A percentile compares a stretch with the other conserved stretches of the same genome.
Conservation (phyloP, 1,140 invertebrate species). For the Ooceraea biroi region DNA sequence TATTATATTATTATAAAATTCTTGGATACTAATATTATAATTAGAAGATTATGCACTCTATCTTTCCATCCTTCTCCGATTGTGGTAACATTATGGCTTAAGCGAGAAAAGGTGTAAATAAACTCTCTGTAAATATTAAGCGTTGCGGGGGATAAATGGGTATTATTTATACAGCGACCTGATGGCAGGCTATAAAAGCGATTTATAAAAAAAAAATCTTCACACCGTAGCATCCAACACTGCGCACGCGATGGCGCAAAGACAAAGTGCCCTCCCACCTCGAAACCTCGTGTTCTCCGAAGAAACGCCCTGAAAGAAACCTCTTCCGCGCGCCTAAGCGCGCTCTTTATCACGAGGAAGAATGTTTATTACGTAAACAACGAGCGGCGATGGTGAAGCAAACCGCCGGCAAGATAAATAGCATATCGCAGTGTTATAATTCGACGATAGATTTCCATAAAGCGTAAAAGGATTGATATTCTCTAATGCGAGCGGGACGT, state of each 20-base stretch:
- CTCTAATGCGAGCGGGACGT: background rate
- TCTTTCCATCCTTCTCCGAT: background rate
- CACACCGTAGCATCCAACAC: conserved; percentile 54
- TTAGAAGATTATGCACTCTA: conserved; percentile 40
- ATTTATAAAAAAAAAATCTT: conserved; percentile 62
- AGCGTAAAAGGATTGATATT: conserved; percentile 12
- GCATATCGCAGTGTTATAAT: conserved; percentile 22
- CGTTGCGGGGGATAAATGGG: conserved; percentile 56
- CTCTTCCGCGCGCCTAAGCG: conserved; percentile 62
- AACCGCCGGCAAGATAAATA: conserved; percentile 47
- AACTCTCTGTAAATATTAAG: conserved; percentile 60
- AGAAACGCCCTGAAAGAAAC: conserved; percentile 60
- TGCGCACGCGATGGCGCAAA: conserved; percentile 55
- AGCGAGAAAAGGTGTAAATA: conserved; percentile 59
- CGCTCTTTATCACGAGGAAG: conserved; percentile 61
- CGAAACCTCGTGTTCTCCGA: conserved; percentile 62
- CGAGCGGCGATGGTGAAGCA: conserved; percentile 29
- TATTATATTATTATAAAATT: conserved; percentile 47
- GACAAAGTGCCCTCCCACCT: conserved; percentile 59
- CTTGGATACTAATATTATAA: conserved; percentile 28
- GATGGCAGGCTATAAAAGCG: conserved; percentile 57
- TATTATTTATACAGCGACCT: conserved; percentile 61
- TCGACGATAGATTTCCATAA: conserved; percentile 53
- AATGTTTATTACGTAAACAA: conserved; percentile 64
- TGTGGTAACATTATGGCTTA: conserved; percentile 47